Evolutionary conservation across 2,797 vertebrate genomes (phyloP).

Genomic region (Halcyon smyrnensis): DNA sequence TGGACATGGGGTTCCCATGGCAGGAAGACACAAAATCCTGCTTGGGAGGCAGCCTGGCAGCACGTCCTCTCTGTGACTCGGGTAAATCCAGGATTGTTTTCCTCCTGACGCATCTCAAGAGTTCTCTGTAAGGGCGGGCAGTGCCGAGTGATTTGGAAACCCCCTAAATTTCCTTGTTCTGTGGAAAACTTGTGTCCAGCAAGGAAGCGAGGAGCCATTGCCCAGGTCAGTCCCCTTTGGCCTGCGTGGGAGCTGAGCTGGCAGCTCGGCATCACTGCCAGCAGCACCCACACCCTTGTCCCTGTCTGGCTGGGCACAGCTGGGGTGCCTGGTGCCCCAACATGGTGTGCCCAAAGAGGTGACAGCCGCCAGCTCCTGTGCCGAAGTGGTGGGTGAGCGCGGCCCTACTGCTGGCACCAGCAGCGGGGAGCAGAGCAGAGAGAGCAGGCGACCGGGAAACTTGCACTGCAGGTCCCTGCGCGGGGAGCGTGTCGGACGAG

Average conservation of each 20-base stretch:
- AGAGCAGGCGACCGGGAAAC: slow-evolving; percentile 27
- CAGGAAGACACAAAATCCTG: background rate
- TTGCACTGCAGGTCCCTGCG: slow-evolving; percentile 53
- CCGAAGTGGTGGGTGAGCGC: background rate
- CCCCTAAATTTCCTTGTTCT: slow-evolving; percentile 39
- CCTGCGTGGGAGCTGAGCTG: background rate
- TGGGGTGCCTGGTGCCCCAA: background rate
- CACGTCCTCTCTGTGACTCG: background rate
- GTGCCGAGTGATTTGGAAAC: slow-evolving; percentile 25
- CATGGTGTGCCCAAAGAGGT: background rate
- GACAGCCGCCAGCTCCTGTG: background rate
- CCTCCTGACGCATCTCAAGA: background rate
- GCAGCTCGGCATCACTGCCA: fast-evolving
- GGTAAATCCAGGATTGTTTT: background rate
- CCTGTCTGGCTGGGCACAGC: background rate
- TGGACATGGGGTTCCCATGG: fast-evolving
- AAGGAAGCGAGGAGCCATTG: background rate
- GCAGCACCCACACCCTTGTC: background rate
- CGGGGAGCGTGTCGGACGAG: slow-evolving; percentile 45
- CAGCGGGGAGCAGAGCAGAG: background rate
- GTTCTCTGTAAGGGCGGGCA: fast-evolving
- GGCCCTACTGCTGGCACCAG: background rate
- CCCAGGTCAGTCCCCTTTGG: background rate
- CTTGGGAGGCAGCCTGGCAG: background rate
- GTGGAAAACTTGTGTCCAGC: background rate